phyloP scores from a whole-genome alignment of 2,888 invertebrate genomes.

The Sarcophaga variegata region DNA sequence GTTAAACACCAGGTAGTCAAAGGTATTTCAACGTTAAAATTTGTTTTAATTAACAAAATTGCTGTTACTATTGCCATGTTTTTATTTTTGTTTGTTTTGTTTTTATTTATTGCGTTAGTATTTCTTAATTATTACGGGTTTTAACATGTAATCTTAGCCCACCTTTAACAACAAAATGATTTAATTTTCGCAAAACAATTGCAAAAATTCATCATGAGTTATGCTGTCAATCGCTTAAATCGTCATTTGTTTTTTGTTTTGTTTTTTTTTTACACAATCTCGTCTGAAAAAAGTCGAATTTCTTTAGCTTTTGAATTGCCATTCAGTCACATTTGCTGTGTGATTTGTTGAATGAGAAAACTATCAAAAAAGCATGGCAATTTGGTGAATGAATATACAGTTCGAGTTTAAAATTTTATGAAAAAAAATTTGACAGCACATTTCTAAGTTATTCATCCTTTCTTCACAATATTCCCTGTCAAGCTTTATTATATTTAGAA shows the following conservation, averaged over 20 bases:
- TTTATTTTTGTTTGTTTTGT: slow-evolving; percentile 16
- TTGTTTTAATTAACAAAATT: slow-evolving; percentile 51
- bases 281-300: background rate
- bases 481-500: no score
- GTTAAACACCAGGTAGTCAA: background rate
- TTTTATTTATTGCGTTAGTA: background rate
- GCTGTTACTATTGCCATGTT: slow-evolving; percentile 16
- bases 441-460: no score
- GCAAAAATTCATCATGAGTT: slow-evolving; percentile 21
- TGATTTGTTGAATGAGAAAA: no score
- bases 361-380: no score
- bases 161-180: slow-evolving; percentile 32
- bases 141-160: background rate
- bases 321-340: no score
- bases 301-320: no score
- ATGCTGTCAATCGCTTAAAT: slow-evolving; percentile 13
- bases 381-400: no score
- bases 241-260: background rate
- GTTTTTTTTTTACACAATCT: slow-evolving; percentile 39
- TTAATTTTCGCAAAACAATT: slow-evolving; percentile 41
- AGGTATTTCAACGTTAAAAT: slow-evolving; percentile 2
- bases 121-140: background rate
- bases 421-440: no score
- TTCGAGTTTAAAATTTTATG: no score
- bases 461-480: no score